Evolutionary conservation across 2,113 vertebrate genomes (phyloP).

Genomic region (Furnarius figulus): DNA sequence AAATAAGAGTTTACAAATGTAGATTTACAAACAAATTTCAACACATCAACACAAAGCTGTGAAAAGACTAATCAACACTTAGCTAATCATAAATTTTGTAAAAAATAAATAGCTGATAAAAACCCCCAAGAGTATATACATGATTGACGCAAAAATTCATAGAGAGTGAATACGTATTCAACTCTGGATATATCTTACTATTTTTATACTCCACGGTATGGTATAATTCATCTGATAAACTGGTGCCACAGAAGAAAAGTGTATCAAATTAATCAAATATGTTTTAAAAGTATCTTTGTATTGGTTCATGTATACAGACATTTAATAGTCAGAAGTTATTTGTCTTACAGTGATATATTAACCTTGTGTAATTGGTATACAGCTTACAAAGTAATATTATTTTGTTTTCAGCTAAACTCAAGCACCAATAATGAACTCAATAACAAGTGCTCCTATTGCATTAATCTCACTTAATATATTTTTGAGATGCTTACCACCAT

Average conservation of each 20-base stretch:
- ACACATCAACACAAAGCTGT: not conserved
- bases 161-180: not conserved
- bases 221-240: not conserved
- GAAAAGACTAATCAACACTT: not conserved
- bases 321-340: not conserved
- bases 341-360: not conserved
- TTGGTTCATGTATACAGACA: not conserved
- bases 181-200: not conserved
- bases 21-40: not conserved
- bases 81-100: not conserved
- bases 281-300: not conserved
- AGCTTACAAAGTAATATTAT: not conserved
- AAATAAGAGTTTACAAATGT: not conserved
- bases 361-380: not conserved
- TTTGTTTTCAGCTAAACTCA: not conserved
- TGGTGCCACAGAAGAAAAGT: not conserved
- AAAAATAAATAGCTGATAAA: not conserved
- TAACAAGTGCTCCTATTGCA: not conserved
- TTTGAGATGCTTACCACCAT: not conserved
- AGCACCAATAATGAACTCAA: not conserved
- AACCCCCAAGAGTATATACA: not conserved
- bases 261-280: not conserved
- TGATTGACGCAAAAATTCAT: not conserved
- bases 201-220: not conserved
- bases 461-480: not conserved